A percentile compares a stretch with the other conserved stretches of the same genome.
These are phyloP conservation scores for Augiades crinisus DNA, from an alignment of 2,888 invertebrate species.

Conservation along the genomic window DNA sequence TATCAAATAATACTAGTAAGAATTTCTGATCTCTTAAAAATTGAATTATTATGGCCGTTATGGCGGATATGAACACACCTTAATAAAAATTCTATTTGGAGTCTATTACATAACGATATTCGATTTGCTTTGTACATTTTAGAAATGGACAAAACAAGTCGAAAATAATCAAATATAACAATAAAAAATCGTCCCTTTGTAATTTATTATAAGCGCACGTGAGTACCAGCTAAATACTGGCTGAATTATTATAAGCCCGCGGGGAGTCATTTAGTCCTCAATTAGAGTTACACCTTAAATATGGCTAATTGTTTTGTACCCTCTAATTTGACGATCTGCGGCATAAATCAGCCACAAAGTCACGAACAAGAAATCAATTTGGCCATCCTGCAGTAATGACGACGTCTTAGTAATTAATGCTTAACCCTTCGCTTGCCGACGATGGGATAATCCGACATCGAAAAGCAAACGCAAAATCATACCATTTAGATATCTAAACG, in stretches of 20 bases:
- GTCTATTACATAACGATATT: too few species aligned
- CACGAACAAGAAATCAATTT: conserved; percentile 43
- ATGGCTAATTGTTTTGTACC: conserved; percentile 53
- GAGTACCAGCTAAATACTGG: conserved; percentile 28
- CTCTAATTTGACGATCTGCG: conserved; percentile 50
- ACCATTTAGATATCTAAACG: too few species aligned
- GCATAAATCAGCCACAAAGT: conserved; percentile 38
- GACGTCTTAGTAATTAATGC: conserved; percentile 37
- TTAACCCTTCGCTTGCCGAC: conserved; percentile 10
- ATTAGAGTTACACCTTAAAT: conserved; percentile 58
- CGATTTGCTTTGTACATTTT: too few species aligned
- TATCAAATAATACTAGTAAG: too few species aligned
- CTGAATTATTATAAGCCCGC: conserved; percentile 37
- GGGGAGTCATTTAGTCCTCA: conserved; percentile 40
- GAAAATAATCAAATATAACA: background rate
- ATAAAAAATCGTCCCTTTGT: background rate
- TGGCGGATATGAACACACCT: too few species aligned
- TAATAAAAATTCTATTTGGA: too few species aligned
- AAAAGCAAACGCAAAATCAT: background rate
- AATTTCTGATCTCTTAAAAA: too few species aligned
- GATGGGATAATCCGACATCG: background rate
- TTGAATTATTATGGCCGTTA: too few species aligned
- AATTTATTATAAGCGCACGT: conserved; percentile 29
- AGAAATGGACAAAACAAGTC: background rate
- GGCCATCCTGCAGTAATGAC: conserved; percentile 34